Evolutionary conservation across 2,888 invertebrate genomes (phyloP).

Genomic region (Drosophila sordidapex): DNA sequence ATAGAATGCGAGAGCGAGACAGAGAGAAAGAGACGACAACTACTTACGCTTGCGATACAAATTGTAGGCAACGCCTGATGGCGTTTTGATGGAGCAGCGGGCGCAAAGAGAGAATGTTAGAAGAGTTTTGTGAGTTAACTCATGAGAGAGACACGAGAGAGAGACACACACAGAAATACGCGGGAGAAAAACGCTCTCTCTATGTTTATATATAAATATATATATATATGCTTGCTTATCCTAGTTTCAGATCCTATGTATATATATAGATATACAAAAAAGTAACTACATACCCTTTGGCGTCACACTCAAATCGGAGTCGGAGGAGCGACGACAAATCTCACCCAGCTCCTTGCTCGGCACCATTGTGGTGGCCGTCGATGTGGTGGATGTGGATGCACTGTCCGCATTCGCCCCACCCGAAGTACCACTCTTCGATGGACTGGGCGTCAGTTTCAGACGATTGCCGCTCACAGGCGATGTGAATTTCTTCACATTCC

Average conservation of each 20-base stretch:
- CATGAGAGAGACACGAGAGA: slow-evolving; percentile 29
- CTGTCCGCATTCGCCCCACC: slow-evolving; percentile 73
- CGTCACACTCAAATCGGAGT: slow-evolving; percentile 96
- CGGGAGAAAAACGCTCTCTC: slow-evolving; percentile 4
- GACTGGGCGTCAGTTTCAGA: slow-evolving; percentile 86
- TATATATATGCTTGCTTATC: slow-evolving; percentile 27
- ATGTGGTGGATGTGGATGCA: slow-evolving; percentile 84
- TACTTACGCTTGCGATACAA: slow-evolving; percentile 83
- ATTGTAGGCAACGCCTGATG: slow-evolving; percentile 64
- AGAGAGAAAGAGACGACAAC: slow-evolving; percentile 32
- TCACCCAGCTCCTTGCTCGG: slow-evolving; percentile 84
- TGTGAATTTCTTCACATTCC: slow-evolving; percentile 69
- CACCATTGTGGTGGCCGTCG: slow-evolving; percentile 85
- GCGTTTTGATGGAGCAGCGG: slow-evolving; percentile 55
- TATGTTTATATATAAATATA: not conserved
- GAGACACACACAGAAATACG: slow-evolving; percentile 31
- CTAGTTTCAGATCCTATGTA: slow-evolving; percentile 25
- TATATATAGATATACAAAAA: not conserved
- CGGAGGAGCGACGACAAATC: slow-evolving; percentile 93
- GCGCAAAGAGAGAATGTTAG: slow-evolving; percentile 73
- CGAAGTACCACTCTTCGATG: slow-evolving; percentile 84
- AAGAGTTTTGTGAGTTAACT: slow-evolving; percentile 62
- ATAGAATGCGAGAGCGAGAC: slow-evolving; percentile 19
- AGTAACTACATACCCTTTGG: slow-evolving; percentile 91
- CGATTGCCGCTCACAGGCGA: slow-evolving; percentile 85